A percentile compares a stretch with the other conserved stretches of the same genome.
Evolutionary conservation across 2,888 invertebrate genomes (phyloP).

Genomic region (Dichetophora obliterata): DNA sequence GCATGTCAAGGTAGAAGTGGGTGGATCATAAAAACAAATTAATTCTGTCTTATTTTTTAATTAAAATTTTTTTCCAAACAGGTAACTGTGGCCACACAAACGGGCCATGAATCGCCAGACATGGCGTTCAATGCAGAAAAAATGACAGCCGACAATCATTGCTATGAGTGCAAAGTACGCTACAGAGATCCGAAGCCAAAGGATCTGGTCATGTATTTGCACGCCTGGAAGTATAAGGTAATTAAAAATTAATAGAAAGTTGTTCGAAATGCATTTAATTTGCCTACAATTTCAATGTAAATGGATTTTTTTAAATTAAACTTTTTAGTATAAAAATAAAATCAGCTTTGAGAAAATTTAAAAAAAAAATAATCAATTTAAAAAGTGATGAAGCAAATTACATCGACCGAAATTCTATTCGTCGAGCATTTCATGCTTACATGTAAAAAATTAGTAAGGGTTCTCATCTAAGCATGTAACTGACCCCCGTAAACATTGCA

Average conservation of each 20-base stretch:
- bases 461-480: too few species aligned
- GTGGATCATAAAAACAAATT: constrained; percentile 17
- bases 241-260: constrained; percentile 38
- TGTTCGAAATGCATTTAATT: too few species aligned
- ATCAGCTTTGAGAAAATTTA: background rate
- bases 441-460: too few species aligned
- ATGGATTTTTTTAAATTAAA: too few species aligned
- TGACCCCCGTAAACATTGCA: too few species aligned
- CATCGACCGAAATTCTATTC: too few species aligned
- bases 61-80: constrained; percentile 55
- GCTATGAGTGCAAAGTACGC: constrained; percentile 92
- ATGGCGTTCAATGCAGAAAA: constrained; percentile 77
- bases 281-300: too few species aligned
- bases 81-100: constrained; percentile 89
- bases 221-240: constrained; percentile 94
- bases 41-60: background rate
- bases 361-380: too few species aligned
- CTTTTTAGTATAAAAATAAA: too few species aligned
- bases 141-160: constrained; percentile 86
- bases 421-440: too few species aligned
- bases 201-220: constrained; percentile 95
- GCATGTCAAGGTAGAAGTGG: constrained; percentile 50
- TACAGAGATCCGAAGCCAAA: constrained; percentile 92
- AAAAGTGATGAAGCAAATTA: too few species aligned
- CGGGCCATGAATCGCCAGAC: constrained; percentile 83